Conservation (phyloP, 2,888 invertebrate species). For the Dicycla oo region DNA sequence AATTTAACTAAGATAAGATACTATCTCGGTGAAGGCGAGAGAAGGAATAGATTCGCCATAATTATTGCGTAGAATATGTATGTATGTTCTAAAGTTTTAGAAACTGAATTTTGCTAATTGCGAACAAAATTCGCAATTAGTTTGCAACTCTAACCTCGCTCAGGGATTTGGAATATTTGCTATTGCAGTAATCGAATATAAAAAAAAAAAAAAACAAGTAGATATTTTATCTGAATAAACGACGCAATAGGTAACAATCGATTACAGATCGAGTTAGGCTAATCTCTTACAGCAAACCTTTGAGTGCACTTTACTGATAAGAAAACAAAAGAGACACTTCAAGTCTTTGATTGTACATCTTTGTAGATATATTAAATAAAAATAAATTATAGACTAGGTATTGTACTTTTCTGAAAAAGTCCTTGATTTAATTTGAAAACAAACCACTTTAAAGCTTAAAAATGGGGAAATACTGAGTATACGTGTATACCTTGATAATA, state of each 20-base stretch:
- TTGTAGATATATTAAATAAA: background rate
- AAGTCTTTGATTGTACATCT: background rate
- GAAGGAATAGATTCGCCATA: slow-evolving; percentile 24
- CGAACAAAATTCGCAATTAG: no score
- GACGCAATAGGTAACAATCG: background rate
- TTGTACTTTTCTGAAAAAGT: no score
- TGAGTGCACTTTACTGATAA: background rate
- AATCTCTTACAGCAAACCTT: slow-evolving; percentile 9
- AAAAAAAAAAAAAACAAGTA: background rate
- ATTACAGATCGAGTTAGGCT: background rate
- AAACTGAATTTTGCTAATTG: background rate
- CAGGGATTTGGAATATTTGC: background rate
- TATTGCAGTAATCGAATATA: background rate
- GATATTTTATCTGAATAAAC: background rate
- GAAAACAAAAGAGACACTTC: background rate
- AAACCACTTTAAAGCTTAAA: background rate
- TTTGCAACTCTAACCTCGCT: background rate
- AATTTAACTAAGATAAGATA: slow-evolving; percentile 55
- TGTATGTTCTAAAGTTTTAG: no score
- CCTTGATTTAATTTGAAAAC: background rate
- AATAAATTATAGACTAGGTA: background rate
- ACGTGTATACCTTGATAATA: no score
- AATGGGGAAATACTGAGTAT: no score
- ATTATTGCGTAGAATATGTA: background rate
- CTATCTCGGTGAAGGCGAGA: background rate